Conservation (phyloP, 1,140 invertebrate species). For the Saccostrea echinata region DNA sequence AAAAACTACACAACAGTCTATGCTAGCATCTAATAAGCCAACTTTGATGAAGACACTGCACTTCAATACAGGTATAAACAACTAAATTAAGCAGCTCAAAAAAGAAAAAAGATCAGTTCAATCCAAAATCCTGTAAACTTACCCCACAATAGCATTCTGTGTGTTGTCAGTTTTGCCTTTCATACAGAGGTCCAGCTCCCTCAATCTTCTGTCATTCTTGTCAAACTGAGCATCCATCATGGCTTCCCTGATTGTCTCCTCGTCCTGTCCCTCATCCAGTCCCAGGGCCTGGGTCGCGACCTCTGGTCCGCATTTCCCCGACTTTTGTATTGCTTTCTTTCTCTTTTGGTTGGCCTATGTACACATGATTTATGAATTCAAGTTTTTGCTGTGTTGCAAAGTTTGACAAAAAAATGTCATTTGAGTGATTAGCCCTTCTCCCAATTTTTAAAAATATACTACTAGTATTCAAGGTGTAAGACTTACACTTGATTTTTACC, state of each 20-base stretch:
- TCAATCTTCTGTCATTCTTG: slow-evolving; percentile 88
- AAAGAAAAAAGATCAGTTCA: no score
- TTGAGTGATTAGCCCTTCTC: no score
- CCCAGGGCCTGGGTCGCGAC: slow-evolving; percentile 88
- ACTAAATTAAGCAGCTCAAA: no score
- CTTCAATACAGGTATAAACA: no score
- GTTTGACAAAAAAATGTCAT: neutral
- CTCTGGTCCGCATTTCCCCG: slow-evolving; percentile 84
- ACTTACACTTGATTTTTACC: neutral
- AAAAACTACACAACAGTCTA: no score
- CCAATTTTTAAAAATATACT: no score
- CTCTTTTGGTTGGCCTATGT: slow-evolving; percentile 86
- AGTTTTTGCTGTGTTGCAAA: neutral
- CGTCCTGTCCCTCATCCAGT: slow-evolving; percentile 82
- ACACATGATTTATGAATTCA: neutral
- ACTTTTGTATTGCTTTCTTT: slow-evolving; percentile 86
- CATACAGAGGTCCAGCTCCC: slow-evolving; percentile 91
- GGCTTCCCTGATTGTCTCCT: slow-evolving; percentile 51
- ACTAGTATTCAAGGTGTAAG: neutral
- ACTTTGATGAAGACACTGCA: no score
- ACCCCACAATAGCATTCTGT: slow-evolving; percentile 94
- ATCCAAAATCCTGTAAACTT: no score
- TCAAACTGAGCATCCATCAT: slow-evolving; percentile 86
- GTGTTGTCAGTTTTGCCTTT: slow-evolving; percentile 90
- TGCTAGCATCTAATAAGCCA: no score